Evolutionary conservation across 1,140 invertebrate genomes (phyloP).

Genomic region (Anoplophora glabripennis): DNA sequence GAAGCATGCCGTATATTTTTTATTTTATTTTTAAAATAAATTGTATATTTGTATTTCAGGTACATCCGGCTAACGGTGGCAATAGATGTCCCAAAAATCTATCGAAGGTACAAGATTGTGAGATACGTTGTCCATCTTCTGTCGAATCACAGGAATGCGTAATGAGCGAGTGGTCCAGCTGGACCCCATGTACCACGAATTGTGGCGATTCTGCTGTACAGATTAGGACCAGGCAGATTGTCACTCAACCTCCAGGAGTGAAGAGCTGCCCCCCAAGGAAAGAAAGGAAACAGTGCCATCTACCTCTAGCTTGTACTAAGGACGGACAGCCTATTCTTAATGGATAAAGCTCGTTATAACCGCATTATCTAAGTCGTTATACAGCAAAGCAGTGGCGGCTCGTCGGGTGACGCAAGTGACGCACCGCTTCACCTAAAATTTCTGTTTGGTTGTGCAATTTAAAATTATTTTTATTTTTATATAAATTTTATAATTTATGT

Average conservation of each 20-base stretch:
- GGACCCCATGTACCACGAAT: conserved; percentile 26
- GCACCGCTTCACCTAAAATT: too few species aligned
- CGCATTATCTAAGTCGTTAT: too few species aligned
- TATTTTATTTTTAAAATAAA: too few species aligned
- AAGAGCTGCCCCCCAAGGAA: conserved; percentile 14
- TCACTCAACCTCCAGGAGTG: conserved; percentile 14
- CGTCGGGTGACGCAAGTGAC: too few species aligned
- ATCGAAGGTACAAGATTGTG: neutral
- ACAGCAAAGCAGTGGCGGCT: too few species aligned
- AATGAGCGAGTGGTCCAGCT: conserved; percentile 25
- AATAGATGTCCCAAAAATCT: conserved; percentile 2
- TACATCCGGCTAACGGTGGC: conserved; percentile 1
- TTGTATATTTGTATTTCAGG: too few species aligned
- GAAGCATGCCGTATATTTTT: too few species aligned
- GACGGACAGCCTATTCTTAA: conserved; percentile 14
- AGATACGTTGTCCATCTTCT: neutral
- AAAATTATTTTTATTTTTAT: too few species aligned
- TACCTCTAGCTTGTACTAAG: conserved; percentile 24
- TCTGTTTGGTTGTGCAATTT: too few species aligned
- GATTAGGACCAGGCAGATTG: conserved; percentile 21
- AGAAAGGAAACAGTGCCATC: conserved; percentile 21
- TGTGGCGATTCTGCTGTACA: conserved; percentile 26
- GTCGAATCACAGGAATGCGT: conserved; percentile 21
- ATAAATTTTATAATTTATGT: too few species aligned
- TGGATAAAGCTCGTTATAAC: too few species aligned